These are phyloP conservation scores for Psephotus haematonotus DNA, from an alignment of 2,113 vertebrate species.

Conservation along the genomic window DNA sequence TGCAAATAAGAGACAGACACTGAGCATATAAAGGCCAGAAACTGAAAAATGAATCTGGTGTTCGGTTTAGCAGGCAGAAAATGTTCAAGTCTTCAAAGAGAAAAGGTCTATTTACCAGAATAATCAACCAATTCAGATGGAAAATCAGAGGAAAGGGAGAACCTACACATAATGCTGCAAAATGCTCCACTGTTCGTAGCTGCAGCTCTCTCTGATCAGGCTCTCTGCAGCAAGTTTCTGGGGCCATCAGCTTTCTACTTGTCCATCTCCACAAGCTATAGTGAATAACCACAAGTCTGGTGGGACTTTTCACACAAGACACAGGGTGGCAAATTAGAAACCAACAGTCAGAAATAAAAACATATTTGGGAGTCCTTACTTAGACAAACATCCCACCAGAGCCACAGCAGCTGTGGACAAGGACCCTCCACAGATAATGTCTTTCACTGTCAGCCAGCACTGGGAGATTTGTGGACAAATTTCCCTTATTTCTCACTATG, in stretches of 20 bases:
- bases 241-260: neutral
- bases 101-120: neutral
- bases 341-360: neutral
- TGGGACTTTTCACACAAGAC: neutral
- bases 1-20: neutral
- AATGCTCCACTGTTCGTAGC: neutral
- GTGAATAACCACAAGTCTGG: accelerated
- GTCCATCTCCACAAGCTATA: neutral
- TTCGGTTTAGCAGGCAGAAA: neutral
- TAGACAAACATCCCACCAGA: neutral
- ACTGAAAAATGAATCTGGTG: neutral
- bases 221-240: neutral
- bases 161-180: neutral
- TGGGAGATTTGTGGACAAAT: neutral
- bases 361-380: neutral
- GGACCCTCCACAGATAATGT: neutral
- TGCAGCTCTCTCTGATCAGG: neutral
- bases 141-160: neutral
- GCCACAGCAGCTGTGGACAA: neutral
- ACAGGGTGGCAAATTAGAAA: neutral
- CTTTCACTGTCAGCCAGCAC: neutral
- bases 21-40: neutral
- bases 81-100: neutral
- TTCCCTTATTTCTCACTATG: neutral
- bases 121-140: neutral